Evolutionary conservation across 2,888 invertebrate species (phyloP), one percentile per base, ranked within the genome.

Genomic region (Heliothis peltigera): DNA sequence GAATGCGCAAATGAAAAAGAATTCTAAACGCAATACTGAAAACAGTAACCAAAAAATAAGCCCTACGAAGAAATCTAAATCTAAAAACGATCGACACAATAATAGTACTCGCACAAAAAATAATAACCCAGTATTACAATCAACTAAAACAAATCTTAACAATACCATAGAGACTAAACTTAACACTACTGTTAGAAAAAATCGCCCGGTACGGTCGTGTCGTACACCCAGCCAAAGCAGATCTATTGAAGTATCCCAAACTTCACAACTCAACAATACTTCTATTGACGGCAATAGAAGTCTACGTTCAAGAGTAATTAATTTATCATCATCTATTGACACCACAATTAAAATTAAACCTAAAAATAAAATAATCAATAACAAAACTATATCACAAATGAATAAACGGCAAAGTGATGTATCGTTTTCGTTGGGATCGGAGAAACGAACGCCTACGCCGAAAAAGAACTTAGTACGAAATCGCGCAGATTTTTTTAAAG

Each of bases 191-290:
- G 54, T 49, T 44, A 44, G 48, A 54, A 80, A 56, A 53, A 74
- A 60, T 35, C 75, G 84, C 4, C 72, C 77, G 10, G 17, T 83
- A 3, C 77, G 81, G 49, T 74, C 80, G 3, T 85, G 82, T 77
- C 68, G 81, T 18, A 73, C 59, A 35, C 68, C 61, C 28, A 76
- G 70, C 65, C 56, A 73, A 51, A 78, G 58, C 58, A 66, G 63
- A 43, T 73, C 57, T 5, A 48, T 59, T 10, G 67, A 77, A 64
- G 28, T 64, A 39, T 78, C 75, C 28, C 43, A 35, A 59, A 48
- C 66, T 12, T 49, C 46, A 21, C 62, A 56, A 15, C 46, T 57
- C 6, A 63, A 58, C n/a, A 64, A 65, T 53, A 60, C 51, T 49
- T 63, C 70, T n/a, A 7, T 32, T 15, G 47, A 60, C 17, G 42